phyloP scores from a whole-genome alignment of 2,888 invertebrate genomes.

The Pycnomerus fuliginosus region DNA sequence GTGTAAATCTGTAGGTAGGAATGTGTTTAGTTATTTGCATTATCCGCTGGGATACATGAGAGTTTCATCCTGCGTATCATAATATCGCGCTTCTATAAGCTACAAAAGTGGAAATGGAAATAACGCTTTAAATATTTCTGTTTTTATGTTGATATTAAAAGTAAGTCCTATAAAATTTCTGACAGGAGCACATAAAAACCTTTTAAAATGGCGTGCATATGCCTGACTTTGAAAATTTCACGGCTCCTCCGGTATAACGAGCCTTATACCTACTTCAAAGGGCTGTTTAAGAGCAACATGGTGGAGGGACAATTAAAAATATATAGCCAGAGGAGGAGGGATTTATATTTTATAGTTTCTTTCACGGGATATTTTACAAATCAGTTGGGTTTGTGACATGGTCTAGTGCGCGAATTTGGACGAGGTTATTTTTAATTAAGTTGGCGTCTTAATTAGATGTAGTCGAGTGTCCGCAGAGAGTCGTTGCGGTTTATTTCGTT shows the following conservation, averaged over 20 bases:
- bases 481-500: too few relatives aligned
- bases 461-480: too few relatives aligned
- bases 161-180: conserved; percentile 34
- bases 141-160: conserved; percentile 36
- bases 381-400: conserved; percentile 45
- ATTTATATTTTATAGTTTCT: conserved; percentile 49
- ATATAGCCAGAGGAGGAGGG: conserved; percentile 48
- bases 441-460: too few relatives aligned
- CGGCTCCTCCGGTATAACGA: conserved; percentile 32
- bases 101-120: conserved; percentile 14
- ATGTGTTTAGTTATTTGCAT: too few relatives aligned
- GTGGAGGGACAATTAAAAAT: conserved; percentile 50
- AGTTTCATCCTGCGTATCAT: conserved; percentile 6
- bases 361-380: conserved; percentile 46
- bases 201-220: conserved; percentile 34
- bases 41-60: too few relatives aligned
- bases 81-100: conserved; percentile 2
- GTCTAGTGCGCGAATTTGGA: conserved; percentile 30
- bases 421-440: too few relatives aligned
- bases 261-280: conserved; percentile 38
- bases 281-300: conserved; percentile 39
- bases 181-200: conserved; percentile 35
- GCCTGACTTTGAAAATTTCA: conserved; percentile 36
- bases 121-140: conserved; percentile 30
- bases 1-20: too few relatives aligned